These are phyloP conservation scores for Pholis gunnellus DNA, from an alignment of 2,113 vertebrate genomes.

Conservation along the genomic window DNA sequence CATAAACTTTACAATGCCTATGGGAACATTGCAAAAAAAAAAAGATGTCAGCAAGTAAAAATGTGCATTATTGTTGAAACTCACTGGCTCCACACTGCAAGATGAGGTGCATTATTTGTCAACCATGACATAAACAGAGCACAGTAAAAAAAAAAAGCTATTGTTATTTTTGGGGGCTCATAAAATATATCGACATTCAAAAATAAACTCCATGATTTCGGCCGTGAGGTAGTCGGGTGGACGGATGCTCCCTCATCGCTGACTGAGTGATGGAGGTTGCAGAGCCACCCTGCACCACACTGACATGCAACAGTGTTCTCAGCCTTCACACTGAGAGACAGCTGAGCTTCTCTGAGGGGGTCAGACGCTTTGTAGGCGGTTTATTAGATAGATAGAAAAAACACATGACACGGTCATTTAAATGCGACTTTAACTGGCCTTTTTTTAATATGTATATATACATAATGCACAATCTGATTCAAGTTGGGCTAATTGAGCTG, in stretches of 20 bases:
- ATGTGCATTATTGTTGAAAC: not conserved
- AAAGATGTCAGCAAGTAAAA: not conserved
- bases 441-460: not conserved
- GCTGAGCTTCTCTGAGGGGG: not conserved
- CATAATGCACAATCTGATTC: not conserved
- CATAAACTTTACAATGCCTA: not conserved
- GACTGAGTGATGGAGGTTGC: slow-evolving; percentile 8
- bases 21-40: not conserved
- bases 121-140: slow-evolving; percentile 25
- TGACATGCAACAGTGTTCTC: slow-evolving; percentile 51
- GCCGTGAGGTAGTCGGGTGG: slow-evolving; percentile 11
- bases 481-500: slow-evolving; percentile 38
- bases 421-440: not conserved
- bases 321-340: not conserved
- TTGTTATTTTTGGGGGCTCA: not conserved
- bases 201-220: slow-evolving; percentile 11
- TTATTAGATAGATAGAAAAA: not conserved
- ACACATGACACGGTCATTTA: not conserved
- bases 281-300: slow-evolving; percentile 47
- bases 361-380: not conserved
- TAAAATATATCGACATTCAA: slow-evolving; percentile 3
- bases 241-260: slow-evolving; percentile 44
- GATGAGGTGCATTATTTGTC: slow-evolving; percentile 5
- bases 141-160: slow-evolving; percentile 1
- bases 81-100: not conserved